These are phyloP conservation scores for Cepaea nemoralis DNA, from an alignment of 1,140 invertebrate genomes.

Conservation along the genomic window DNA sequence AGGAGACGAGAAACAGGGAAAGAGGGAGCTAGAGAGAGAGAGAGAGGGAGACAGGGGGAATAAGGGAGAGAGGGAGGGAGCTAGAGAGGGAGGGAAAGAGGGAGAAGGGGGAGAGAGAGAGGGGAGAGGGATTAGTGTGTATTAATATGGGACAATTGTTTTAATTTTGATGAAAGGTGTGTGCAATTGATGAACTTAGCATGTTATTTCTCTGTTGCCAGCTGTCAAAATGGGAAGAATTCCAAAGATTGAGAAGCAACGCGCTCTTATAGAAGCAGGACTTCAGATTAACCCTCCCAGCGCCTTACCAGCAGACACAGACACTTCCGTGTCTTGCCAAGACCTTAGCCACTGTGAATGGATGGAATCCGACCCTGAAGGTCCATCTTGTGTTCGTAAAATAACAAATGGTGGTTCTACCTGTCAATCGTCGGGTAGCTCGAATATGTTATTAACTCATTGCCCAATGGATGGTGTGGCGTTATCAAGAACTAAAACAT, in stretches of 20 bases:
- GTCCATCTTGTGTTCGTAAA: not conserved
- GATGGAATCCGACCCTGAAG: not conserved
- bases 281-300: not conserved
- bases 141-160: no score
- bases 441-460: not conserved
- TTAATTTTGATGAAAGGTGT: no score
- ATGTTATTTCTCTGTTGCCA: no score
- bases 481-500: not conserved
- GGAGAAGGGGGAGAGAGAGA: not conserved
- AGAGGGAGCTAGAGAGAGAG: no score
- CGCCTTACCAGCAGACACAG: not conserved
- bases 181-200: no score
- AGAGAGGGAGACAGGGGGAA: no score
- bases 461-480: not conserved
- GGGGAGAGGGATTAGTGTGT: not conserved
- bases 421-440: not conserved
- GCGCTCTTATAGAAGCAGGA: slow-evolving; percentile 57
- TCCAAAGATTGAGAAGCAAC: slow-evolving; percentile 69
- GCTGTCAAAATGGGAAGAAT: slow-evolving; percentile 71
- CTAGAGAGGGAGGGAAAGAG: no score
- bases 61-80: not conserved
- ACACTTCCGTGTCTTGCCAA: not conserved
- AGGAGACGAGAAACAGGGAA: not conserved
- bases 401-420: not conserved
- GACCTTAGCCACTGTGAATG: not conserved